Evolutionary conservation across 2,113 vertebrate genomes (phyloP), one percentile per base, ranked within the genome.

Genomic region (Amphiprion percula): DNA sequence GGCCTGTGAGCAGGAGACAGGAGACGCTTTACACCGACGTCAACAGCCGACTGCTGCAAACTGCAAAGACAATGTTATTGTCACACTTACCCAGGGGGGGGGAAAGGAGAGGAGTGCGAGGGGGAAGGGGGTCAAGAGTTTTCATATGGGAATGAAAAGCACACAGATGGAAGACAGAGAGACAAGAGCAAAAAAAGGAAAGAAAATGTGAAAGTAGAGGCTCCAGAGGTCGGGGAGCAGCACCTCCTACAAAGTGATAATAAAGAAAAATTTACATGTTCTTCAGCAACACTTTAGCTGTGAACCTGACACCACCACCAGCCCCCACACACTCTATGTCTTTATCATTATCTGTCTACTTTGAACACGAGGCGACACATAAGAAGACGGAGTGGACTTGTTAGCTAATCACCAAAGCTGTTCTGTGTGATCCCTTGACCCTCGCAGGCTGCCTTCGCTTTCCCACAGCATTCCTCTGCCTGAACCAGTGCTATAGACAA

Each of bases 121-220:
- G 24, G 12, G 4, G 26, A 50, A 12, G 56, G 59, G 17, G 46
- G 68, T 70, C 76, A 73, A 85, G 76, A 60, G 81, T 71, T 88
- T 77, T 89, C 87, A 77, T 72, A 53, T 79, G 83, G 62, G 75
- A 46, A 76, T 78, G 49, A 86, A 81, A 68, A 62, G 63, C 60
- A 74, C 44, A 77, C 85, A 85, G 71, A 88, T 84, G 80, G 74
- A 68, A 71, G 53, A 72, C 84, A 84, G 76, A 59, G 10, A 63
- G 23, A 66, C 6, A 28, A 21, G 41, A 37, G 6, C 26, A 74
- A 75, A 80, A 44, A 2, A 71, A 50, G 26, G 9, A 49, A 52
- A 68, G 39, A 77, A 60, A 64, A 69, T 41, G 14, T 24, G 33
- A 16, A 64, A 54, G 61, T 30, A 52, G 21, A 72, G 11, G 33